Conservation (phyloP, 2,113 vertebrate genomes). For the Pygoscelis adeliae region DNA sequence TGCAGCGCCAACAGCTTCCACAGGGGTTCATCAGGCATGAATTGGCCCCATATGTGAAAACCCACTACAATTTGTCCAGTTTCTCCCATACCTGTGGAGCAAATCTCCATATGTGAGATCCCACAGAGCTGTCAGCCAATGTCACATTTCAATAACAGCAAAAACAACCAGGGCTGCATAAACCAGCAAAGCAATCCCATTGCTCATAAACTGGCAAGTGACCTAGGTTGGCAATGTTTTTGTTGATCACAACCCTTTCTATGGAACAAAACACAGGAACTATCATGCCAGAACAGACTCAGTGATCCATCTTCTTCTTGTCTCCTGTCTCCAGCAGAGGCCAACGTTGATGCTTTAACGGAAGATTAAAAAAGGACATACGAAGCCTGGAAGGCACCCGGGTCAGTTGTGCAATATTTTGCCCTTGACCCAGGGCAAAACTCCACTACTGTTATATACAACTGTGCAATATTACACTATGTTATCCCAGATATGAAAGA, state of each 20-base stretch:
- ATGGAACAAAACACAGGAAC: slow-evolving; percentile 2
- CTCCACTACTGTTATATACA: not conserved
- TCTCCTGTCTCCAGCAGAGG: not conserved
- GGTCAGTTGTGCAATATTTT: not conserved
- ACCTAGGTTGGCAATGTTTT: slow-evolving; percentile 19
- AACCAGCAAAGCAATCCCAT: slow-evolving; percentile 39
- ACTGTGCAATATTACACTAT: not conserved
- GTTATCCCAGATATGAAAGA: not conserved
- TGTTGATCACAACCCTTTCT: slow-evolving; percentile 27
- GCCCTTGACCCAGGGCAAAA: not conserved
- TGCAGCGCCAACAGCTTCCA: slow-evolving; percentile 43
- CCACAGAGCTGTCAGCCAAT: slow-evolving; percentile 65
- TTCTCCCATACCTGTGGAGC: slow-evolving; percentile 56
- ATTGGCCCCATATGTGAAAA: slow-evolving; percentile 66
- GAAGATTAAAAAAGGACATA: not conserved
- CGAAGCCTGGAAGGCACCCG: not conserved
- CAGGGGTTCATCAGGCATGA: slow-evolving; percentile 53
- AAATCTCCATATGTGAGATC: slow-evolving; percentile 61
- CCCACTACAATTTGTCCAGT: slow-evolving; percentile 51
- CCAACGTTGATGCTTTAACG: not conserved
- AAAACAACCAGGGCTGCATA: slow-evolving; percentile 29
- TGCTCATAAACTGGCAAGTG: slow-evolving; percentile 47
- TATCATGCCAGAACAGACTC: not conserved
- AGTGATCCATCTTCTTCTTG: slow-evolving; percentile 26
- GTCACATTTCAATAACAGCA: slow-evolving; percentile 57